Evolutionary conservation across 2,797 vertebrate species (phyloP).

Genomic region (Darevskia mixta): DNA sequence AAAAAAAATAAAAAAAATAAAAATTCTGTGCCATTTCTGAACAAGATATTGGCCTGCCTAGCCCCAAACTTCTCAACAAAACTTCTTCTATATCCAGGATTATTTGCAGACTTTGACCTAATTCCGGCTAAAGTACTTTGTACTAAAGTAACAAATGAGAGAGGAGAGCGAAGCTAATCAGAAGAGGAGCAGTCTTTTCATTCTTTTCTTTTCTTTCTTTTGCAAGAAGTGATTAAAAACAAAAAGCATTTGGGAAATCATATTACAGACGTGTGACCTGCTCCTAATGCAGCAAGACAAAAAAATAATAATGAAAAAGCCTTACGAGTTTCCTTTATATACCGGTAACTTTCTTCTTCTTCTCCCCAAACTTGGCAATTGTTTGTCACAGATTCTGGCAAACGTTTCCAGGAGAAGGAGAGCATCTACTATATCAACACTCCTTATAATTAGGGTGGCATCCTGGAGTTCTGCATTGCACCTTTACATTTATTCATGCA

Average conservation of each 20-base stretch:
- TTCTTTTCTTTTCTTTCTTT: no score
- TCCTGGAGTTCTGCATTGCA: background rate
- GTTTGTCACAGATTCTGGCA: background rate
- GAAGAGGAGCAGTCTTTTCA: constrained; percentile 22
- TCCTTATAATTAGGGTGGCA: background rate
- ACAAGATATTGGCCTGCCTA: constrained; percentile 17
- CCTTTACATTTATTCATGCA: background rate
- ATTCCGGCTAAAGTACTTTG: constrained; percentile 44
- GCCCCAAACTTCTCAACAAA: constrained; percentile 44
- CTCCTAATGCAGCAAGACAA: background rate
- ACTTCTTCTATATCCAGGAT: constrained; percentile 5
- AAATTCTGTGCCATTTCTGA: constrained; percentile 29
- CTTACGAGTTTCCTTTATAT: background rate
- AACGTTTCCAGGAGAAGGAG: background rate
- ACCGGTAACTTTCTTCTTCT: background rate
- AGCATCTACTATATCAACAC: background rate
- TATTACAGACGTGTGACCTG: background rate
- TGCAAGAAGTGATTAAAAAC: constrained; percentile 11
- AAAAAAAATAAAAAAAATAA: no score
- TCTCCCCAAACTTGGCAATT: background rate
- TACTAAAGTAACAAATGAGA: constrained; percentile 9
- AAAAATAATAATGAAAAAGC: background rate
- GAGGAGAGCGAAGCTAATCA: constrained; percentile 30
- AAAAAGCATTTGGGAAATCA: constrained; percentile 1
- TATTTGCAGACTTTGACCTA: constrained; percentile 51